A percentile compares a stretch with the other conserved stretches of the same genome.
phyloP scores from a whole-genome alignment of 2,797 vertebrate genomes.

The Eulemur albifrons region DNA sequence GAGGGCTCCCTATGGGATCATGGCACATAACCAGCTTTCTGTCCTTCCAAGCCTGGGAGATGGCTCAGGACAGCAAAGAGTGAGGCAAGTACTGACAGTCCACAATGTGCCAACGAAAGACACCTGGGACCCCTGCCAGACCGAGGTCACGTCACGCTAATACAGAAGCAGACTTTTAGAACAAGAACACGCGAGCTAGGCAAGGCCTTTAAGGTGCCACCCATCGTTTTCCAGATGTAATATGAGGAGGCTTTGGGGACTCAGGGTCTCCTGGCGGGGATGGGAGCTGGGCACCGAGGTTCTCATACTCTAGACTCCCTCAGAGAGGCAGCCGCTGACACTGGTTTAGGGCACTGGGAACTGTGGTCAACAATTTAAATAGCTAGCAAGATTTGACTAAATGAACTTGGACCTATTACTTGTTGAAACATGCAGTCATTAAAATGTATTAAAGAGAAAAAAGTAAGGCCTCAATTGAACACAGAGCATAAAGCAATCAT shows the following conservation, averaged over 20 bases:
- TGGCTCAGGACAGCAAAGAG: neutral
- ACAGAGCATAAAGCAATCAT: neutral
- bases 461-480: neutral
- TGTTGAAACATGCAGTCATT: neutral
- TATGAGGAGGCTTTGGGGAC: neutral
- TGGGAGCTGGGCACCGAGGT: neutral
- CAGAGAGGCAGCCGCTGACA: neutral
- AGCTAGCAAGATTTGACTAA: neutral
- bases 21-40: neutral
- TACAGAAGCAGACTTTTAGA: neutral
- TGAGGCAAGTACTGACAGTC: neutral
- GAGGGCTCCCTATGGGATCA: neutral
- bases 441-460: neutral
- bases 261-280: neutral
- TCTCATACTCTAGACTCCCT: neutral
- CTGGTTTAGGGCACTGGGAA: neutral
- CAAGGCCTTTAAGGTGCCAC: neutral
- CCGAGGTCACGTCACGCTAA: neutral
- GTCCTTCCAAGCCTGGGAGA: neutral
- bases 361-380: neutral
- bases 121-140: too few species aligned
- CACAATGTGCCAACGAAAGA: neutral
- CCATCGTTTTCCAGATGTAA: neutral
- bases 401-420: neutral
- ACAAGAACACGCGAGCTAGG: neutral